Conservation (phyloP, 2,888 invertebrate genomes). For the Andrena hattorfiana region DNA sequence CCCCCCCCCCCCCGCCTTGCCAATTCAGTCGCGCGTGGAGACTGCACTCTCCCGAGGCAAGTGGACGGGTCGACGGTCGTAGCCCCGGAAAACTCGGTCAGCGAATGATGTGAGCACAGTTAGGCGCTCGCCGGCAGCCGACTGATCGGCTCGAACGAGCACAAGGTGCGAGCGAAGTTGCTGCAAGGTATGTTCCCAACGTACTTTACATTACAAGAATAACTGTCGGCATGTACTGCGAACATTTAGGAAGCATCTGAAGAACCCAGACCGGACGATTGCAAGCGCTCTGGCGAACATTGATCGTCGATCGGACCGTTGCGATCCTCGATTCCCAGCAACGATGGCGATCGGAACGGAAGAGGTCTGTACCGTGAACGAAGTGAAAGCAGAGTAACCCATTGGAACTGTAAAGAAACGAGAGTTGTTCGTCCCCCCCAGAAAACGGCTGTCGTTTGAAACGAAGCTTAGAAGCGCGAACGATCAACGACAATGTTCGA, state of each 20-base stretch:
- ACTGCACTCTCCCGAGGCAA: not conserved
- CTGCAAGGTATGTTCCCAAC: constrained; percentile 66
- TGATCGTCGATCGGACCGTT: constrained; percentile 17
- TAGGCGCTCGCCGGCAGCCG: constrained; percentile 32
- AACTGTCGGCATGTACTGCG: constrained; percentile 64
- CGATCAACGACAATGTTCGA: constrained; percentile 38
- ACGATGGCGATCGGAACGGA: not conserved
- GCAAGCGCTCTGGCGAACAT: constrained; percentile 30
- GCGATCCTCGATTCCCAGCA: not conserved
- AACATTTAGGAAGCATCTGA: constrained; percentile 72
- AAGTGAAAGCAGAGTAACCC: not conserved
- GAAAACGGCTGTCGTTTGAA: not conserved
- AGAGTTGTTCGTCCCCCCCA: not conserved
- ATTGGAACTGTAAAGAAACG: not conserved
- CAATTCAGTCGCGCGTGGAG: not conserved
- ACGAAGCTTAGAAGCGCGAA: not conserved
- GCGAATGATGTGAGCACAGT: constrained; percentile 66
- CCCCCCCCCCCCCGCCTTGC: constrained; percentile 15
- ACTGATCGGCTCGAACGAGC: constrained; percentile 50
- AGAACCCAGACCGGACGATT: constrained; percentile 38
- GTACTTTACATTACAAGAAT: constrained; percentile 69
- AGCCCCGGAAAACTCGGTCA: constrained; percentile 41
- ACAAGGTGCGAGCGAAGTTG: constrained; percentile 51
- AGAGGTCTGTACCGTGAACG: not conserved
- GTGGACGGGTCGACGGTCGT: constrained; percentile 34